Conservation (phyloP, 30 jellyfish, hydroid and myxozoan genomes). For the Catostylus mosaicus region DNA sequence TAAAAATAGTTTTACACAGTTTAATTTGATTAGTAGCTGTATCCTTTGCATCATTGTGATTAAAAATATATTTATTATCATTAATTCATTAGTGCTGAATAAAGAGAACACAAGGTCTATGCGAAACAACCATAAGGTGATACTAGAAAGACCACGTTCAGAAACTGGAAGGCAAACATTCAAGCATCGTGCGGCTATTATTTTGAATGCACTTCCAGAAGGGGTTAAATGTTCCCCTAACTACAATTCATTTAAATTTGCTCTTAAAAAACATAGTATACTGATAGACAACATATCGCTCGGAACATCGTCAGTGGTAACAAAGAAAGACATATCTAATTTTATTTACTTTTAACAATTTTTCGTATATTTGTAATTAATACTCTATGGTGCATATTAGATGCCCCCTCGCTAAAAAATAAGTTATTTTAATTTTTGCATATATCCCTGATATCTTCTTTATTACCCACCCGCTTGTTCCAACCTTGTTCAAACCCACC, state of each 20-base stretch:
- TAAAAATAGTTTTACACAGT: no score
- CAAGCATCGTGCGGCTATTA: slow-evolving; percentile 12
- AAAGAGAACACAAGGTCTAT: neutral
- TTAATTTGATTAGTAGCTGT: no score
- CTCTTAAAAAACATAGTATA: slow-evolving; percentile 7
- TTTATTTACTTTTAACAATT: no score
- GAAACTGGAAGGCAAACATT: slow-evolving; percentile 24
- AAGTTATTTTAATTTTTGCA: no score
- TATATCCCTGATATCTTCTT: no score
- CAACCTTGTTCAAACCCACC: no score
- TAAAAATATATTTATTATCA: no score
- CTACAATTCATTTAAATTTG: slow-evolving; percentile 16
- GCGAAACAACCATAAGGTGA: slow-evolving; percentile 2
- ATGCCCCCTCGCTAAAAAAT: no score
- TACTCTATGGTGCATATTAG: no score
- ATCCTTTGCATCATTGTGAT: no score
- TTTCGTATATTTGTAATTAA: neutral
- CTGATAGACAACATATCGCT: slow-evolving; percentile 13
- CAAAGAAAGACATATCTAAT: slow-evolving; percentile 17
- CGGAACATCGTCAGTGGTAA: slow-evolving; percentile 16
- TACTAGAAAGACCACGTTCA: neutral
- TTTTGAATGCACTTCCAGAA: slow-evolving; percentile 15
- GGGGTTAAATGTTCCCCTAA: slow-evolving; percentile 14
- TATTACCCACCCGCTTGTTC: no score
- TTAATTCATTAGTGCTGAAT: neutral